These are phyloP conservation scores for Huso huso DNA, from an alignment of 2,797 vertebrate species.

Conservation along the genomic window DNA sequence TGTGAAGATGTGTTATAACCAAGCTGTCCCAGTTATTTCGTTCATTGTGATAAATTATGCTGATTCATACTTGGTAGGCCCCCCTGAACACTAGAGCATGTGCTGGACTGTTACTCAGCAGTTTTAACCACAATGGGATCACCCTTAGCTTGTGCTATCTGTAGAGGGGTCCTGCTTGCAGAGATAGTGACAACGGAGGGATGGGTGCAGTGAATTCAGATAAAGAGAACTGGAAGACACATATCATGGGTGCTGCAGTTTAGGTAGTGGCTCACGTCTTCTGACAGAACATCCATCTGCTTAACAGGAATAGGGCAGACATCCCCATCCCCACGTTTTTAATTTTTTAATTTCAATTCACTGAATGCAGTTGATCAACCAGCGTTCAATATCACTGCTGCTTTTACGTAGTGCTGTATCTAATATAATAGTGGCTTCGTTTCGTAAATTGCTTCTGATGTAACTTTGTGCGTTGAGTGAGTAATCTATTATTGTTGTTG, in stretches of 20 bases:
- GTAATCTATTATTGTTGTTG: too few species aligned
- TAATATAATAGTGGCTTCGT: too few species aligned
- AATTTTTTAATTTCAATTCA: too few species aligned
- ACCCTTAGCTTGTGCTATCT: conserved; percentile 35
- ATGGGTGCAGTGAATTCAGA: conserved; percentile 6
- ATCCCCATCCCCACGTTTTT: too few species aligned
- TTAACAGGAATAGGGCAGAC: neutral
- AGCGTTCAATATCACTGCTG: too few species aligned
- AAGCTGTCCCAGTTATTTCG: neutral
- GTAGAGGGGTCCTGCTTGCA: conserved; percentile 12
- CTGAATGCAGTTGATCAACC: too few species aligned
- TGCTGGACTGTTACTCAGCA: conserved; percentile 36
- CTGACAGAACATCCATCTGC: too few species aligned
- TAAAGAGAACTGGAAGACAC: neutral
- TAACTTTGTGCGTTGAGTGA: too few species aligned
- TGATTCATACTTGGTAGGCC: neutral
- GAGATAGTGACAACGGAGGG: conserved; percentile 22
- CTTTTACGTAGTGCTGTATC: too few species aligned
- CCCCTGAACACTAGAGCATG: neutral
- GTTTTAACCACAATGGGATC: conserved; percentile 37
- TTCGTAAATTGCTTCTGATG: too few species aligned
- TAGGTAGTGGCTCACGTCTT: too few species aligned
- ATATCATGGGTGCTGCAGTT: neutral
- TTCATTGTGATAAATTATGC: neutral
- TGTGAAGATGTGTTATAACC: neutral